Conservation (phyloP, 2,888 invertebrate species). For the Ametastegia equiseti region DNA sequence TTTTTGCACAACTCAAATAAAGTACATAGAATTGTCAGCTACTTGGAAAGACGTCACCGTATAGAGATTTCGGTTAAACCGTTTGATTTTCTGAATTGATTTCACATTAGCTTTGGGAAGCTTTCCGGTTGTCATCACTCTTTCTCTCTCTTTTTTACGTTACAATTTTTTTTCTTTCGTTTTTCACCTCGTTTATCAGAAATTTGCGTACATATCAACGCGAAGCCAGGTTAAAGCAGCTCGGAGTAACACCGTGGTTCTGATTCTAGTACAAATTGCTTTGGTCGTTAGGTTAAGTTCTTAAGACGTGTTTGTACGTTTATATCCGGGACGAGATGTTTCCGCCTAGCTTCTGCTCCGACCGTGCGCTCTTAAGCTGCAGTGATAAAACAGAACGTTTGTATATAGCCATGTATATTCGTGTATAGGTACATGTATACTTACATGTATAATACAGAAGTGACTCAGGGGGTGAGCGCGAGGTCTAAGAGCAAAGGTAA, state of each 20-base stretch:
- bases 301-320: constrained; percentile 40
- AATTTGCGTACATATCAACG: constrained; percentile 2
- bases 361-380: constrained; percentile 20
- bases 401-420: neutral
- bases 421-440: neutral
- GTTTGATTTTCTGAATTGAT: constrained; percentile 28
- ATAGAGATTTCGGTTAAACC: neutral
- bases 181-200: constrained; percentile 18
- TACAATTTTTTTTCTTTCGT: neutral
- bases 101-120: constrained; percentile 13
- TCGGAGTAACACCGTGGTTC: constrained; percentile 3
- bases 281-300: constrained; percentile 40
- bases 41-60: neutral
- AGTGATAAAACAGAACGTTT: constrained; percentile 26
- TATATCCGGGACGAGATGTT: constrained; percentile 33
- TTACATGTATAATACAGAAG: neutral
- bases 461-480: neutral
- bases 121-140: constrained; percentile 4
- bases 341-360: constrained; percentile 8
- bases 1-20: neutral
- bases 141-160: neutral
- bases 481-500: constrained; percentile 23
- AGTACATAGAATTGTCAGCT: neutral
- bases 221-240: neutral
- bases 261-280: constrained; percentile 37